Evolutionary conservation across 2,888 invertebrate species (phyloP).

Genomic region (Andrena bucephala): DNA sequence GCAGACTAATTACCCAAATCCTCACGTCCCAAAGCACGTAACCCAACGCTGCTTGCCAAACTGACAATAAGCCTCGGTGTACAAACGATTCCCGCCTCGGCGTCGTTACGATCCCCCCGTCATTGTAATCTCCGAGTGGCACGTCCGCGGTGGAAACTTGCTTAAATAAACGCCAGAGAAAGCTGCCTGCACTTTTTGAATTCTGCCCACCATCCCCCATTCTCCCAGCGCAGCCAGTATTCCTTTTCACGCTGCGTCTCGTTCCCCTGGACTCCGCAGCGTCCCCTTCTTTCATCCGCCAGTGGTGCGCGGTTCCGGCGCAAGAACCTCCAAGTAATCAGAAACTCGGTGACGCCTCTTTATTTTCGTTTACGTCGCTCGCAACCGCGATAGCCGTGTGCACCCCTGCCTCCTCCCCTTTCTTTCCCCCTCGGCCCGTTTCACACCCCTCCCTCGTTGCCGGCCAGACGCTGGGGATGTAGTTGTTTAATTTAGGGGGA

Average conservation of each 20-base stretch:
- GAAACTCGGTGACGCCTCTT: slow-evolving; percentile 49
- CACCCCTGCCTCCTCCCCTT: background rate
- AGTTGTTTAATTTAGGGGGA: slow-evolving; percentile 66
- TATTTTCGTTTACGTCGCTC: slow-evolving; percentile 56
- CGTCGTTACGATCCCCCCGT: slow-evolving; percentile 58
- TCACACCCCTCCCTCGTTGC: slow-evolving; percentile 5
- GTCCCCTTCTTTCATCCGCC: background rate
- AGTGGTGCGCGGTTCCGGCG: slow-evolving; percentile 17
- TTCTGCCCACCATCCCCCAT: background rate
- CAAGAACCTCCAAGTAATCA: slow-evolving; percentile 42
- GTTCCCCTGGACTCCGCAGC: background rate
- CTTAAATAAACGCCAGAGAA: slow-evolving; percentile 57
- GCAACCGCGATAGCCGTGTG: slow-evolving; percentile 29
- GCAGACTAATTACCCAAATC: slow-evolving; percentile 77
- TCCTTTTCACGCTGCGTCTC: slow-evolving; percentile 16
- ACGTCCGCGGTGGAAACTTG: slow-evolving; percentile 35
- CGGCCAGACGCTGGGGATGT: slow-evolving; percentile 29
- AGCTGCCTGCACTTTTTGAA: slow-evolving; percentile 20
- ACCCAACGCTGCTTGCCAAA: slow-evolving; percentile 40
- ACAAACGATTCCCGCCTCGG: slow-evolving; percentile 73
- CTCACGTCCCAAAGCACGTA: slow-evolving; percentile 63
- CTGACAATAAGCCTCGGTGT: slow-evolving; percentile 65
- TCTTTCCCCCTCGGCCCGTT: background rate
- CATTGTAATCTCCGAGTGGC: slow-evolving; percentile 54
- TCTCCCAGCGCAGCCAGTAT: background rate